phyloP scores from a whole-genome alignment of 2,797 vertebrate genomes.

The Holocentrus rufus region DNA sequence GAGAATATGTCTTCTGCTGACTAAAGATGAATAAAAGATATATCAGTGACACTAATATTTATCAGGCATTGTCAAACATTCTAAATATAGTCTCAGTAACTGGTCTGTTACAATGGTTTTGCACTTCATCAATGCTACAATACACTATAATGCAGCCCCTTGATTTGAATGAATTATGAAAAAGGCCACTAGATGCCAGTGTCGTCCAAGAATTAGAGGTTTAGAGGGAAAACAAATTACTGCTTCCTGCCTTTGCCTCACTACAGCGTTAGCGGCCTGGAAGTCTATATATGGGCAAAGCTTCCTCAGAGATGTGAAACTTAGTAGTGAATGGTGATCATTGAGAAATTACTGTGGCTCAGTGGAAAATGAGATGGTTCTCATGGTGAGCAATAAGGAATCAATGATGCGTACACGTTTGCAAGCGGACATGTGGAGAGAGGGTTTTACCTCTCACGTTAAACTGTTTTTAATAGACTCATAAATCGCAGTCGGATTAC shows the following conservation, averaged over 20 bases:
- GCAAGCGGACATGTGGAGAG: not conserved
- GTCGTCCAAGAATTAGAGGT: constrained; percentile 6
- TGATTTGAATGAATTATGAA: not conserved
- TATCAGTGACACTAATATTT: constrained; percentile 24
- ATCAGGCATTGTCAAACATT: not conserved
- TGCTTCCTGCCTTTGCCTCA: constrained; percentile 53
- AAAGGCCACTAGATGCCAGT: constrained; percentile 68
- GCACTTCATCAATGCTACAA: too few relatives aligned
- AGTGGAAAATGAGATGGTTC: constrained; percentile 55
- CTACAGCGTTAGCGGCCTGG: not conserved
- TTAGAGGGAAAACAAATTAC: not conserved
- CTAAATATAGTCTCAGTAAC: not conserved
- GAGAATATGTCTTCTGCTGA: constrained; percentile 72
- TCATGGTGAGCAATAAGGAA: constrained; percentile 34
- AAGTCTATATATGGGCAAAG: constrained; percentile 73
- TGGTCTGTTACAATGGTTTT: too few relatives aligned
- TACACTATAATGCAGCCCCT: not conserved
- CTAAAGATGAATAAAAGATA: constrained; percentile 64
- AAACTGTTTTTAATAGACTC: too few relatives aligned
- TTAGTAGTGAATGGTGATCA: constrained; percentile 51
- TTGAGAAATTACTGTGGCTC: constrained; percentile 40
- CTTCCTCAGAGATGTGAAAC: constrained; percentile 61
- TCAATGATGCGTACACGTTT: constrained; percentile 28
- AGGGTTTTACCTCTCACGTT: too few relatives aligned
- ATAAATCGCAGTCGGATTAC: too few relatives aligned